Evolutionary conservation across 2,888 invertebrate species (phyloP), one percentile per base, ranked within the genome.

Genomic region (Mimachlamys varia): DNA sequence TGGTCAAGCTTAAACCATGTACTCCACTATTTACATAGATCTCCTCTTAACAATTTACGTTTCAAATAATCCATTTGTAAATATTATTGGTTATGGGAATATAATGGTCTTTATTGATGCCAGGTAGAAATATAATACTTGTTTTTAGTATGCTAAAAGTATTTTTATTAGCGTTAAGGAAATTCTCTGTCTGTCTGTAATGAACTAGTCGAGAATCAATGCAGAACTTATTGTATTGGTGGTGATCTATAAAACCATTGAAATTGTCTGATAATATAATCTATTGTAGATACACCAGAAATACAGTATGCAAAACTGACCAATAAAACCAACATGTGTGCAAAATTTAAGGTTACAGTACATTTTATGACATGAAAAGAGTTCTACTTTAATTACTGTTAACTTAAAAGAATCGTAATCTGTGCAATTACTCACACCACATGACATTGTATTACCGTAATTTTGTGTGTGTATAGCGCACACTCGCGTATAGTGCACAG

Each of bases 41-140:
- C 33, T 76, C 76, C 76, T 76, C 76, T 76, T 33, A 76, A 76
- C 76, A 76, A 76, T 76, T 76, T 76, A 76, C 76, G 33, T 76
- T 27, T 76, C 76, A 27, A 27, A 76, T 76, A 27, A 76, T 76
- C 27, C 76, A 76, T 15, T 12, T 0, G 76, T 76, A 76, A 76
- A 76, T 76, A 76, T 76, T 76, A 76, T 27, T 4, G 33, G 19
- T 76, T 27, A 76, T 76, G 76, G 76, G 10, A 33, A 76, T 33
- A 27, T 76, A 33, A 76, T 76, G 76, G 76, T 76, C 27, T 33
- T 76, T 76, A 76, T 76, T 27, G 27, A 19, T 33, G 33, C 33
- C 27, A 33, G 7, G 76, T 76, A 33, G 76, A 76, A 76, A 76
- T 33, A 76, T 22, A 76, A 76, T 76, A 76, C 76, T 10, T 76